Percentiles rank a stretch among this genome's conserved stretches.
phyloP scores from a whole-genome alignment of 2,113 vertebrate species.

The Lanius ludovicianus region DNA sequence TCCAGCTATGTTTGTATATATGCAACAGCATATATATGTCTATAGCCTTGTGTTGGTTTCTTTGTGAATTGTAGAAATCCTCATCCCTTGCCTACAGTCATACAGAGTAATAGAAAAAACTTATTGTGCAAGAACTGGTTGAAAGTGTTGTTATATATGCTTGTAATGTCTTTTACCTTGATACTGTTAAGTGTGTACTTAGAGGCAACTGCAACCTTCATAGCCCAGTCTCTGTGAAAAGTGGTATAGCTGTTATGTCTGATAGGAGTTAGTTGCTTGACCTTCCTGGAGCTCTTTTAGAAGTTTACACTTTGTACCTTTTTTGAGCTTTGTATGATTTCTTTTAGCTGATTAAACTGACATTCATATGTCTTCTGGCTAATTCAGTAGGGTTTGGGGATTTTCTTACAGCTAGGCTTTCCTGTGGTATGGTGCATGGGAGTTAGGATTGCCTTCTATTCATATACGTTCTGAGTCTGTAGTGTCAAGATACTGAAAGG shows the following conservation, averaged over 20 bases:
- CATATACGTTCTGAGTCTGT: neutral
- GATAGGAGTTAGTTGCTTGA: neutral
- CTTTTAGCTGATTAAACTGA: neutral
- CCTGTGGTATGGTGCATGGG: neutral
- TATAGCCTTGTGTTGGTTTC: neutral
- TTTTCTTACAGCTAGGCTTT: neutral
- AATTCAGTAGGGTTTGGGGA: neutral
- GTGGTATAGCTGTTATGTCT: neutral
- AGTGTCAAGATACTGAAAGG: neutral
- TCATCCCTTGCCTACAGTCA: neutral
- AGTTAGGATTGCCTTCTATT: neutral
- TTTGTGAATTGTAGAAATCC: neutral
- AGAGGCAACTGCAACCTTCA: neutral
- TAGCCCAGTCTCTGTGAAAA: neutral
- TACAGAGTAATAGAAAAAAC: neutral
- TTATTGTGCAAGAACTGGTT: rapidly evolving
- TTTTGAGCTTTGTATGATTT: neutral
- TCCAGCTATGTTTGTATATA: neutral
- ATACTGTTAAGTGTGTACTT: neutral
- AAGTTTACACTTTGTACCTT: neutral
- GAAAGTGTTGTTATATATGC: neutral
- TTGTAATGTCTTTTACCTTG: neutral
- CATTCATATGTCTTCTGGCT: neutral
- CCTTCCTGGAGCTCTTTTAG: neutral
- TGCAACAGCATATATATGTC: neutral